Evolutionary conservation across 2,797 vertebrate species (phyloP).

Genomic region (Podargus strigoides): DNA sequence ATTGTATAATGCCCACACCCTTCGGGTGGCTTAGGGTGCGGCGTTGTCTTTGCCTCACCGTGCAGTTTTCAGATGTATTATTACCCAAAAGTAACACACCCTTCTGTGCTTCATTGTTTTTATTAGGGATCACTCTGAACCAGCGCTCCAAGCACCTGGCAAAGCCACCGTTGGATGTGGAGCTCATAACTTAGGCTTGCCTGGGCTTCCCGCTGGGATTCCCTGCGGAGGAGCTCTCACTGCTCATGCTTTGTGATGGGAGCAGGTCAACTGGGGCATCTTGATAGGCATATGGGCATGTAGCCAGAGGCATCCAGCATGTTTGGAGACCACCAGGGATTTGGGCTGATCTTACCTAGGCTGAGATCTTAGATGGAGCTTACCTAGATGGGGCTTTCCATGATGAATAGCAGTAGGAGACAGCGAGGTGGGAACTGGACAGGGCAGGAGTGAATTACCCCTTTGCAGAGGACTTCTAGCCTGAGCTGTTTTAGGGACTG

Average conservation of each 20-base stretch:
- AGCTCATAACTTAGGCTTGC: not conserved
- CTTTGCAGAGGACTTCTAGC: not conserved
- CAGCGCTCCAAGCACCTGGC: slow-evolving; percentile 13
- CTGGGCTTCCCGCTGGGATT: not conserved
- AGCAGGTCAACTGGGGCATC: accelerated
- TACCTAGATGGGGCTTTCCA: accelerated
- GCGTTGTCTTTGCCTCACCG: slow-evolving; percentile 42
- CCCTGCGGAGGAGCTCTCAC: not conserved
- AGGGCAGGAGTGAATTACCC: not conserved
- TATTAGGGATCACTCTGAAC: not conserved
- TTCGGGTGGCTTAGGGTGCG: slow-evolving; percentile 27
- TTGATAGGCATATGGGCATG: accelerated
- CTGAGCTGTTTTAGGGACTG: not conserved
- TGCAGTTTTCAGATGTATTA: slow-evolving; percentile 45
- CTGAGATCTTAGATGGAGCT: accelerated
- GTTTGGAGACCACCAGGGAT: not conserved
- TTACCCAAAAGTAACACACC: not conserved
- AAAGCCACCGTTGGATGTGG: not conserved
- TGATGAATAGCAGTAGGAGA: not conserved
- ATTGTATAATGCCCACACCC: slow-evolving; percentile 59
- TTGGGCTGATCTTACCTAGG: not conserved
- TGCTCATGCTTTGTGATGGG: accelerated
- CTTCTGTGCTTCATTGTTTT: slow-evolving; percentile 31
- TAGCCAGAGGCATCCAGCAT: accelerated
- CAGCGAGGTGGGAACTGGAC: not conserved